Evolutionary conservation across 2,888 invertebrate species (phyloP).

Genomic region (Bugula neritina): DNA sequence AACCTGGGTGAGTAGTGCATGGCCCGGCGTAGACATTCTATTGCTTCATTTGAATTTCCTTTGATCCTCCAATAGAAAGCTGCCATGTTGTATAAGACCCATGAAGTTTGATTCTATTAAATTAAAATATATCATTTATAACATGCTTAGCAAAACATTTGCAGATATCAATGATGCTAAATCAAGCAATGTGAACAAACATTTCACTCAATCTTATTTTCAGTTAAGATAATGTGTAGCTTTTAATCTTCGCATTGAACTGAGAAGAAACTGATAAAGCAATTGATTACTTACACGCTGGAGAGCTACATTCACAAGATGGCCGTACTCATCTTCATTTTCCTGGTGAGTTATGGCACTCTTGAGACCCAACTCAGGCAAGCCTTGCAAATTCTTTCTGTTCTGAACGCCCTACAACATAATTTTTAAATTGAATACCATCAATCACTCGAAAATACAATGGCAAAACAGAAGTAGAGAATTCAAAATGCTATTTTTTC

Average conservation of each 20-base stretch:
- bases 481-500: too few relatives aligned
- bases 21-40: slow-evolving; percentile 72
- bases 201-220: too few relatives aligned
- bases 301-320: slow-evolving; percentile 62
- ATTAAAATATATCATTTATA: too few relatives aligned
- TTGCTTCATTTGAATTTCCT: slow-evolving; percentile 69
- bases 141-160: too few relatives aligned
- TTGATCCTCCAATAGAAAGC: slow-evolving; percentile 72
- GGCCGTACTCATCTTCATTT: slow-evolving; percentile 58
- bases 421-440: too few relatives aligned
- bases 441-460: too few relatives aligned
- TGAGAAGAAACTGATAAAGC: too few relatives aligned
- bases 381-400: slow-evolving; percentile 56
- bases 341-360: slow-evolving; percentile 50
- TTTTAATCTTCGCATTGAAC: too few relatives aligned
- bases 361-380: slow-evolving; percentile 58
- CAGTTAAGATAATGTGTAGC: too few relatives aligned
- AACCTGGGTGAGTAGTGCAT: slow-evolving; percentile 71
- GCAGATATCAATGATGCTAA: too few relatives aligned
- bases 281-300: slow-evolving; percentile 51
- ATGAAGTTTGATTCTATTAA: slow-evolving; percentile 65
- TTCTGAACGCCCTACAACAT: slow-evolving; percentile 58
- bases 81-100: slow-evolving; percentile 74
- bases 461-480: too few relatives aligned
- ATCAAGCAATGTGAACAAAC: too few relatives aligned